Base-by-base conservation (phyloP, 2,797 vertebrate genomes). In the Ispidina lecontei region DNA sequence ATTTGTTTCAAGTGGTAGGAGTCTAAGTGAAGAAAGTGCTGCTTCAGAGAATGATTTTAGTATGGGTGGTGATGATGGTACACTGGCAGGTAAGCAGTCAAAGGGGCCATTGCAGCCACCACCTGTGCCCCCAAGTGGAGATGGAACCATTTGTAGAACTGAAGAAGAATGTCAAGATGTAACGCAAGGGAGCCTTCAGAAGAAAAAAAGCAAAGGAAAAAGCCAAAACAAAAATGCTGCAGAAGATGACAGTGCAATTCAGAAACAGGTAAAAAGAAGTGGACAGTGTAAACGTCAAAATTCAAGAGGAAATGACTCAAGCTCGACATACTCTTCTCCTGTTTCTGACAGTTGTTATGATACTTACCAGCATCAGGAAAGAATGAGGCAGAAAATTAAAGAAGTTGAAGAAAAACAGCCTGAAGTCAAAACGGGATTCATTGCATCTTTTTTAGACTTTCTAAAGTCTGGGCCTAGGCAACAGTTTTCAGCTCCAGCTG, bases 351-450 rank as follows among this genome's bases (percentile, higher is more conserved):
- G 93, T 31, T 97, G 97, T 37, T 98, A 98, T 6, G 99, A 99
- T 70, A 97, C 98, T 83, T 99, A 99, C 95, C 98, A 98, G 58
- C 99, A 99, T 96, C 99, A 99, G 95, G 99, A 99, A 97, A 98
- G 98, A 94, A 99, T 99, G 97, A 97, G 99, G 90, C 99, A 99
- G 97, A 99, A 99, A 97, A 99, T 99, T 85, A 98, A 98, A 88
- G 99, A 99, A 96, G 99, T 99, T 41, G 99, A 99, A 93, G 99
- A 99, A 97, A 99, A 99, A 90, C 99, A 99, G 78, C 99, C 99
- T 64, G 99, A 99, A 96, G 99, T 99, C 87, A 99, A 99, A 98
- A 99, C 98, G 37, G 99, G 99, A 80, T 99, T 99, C 95, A 99
- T 99, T 17, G 99, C 98, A 63, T 99, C 99, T 89, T 99, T 99